These are phyloP conservation scores for Epinotia nisella DNA, from an alignment of 2,888 invertebrate genomes.

Conservation along the genomic window DNA sequence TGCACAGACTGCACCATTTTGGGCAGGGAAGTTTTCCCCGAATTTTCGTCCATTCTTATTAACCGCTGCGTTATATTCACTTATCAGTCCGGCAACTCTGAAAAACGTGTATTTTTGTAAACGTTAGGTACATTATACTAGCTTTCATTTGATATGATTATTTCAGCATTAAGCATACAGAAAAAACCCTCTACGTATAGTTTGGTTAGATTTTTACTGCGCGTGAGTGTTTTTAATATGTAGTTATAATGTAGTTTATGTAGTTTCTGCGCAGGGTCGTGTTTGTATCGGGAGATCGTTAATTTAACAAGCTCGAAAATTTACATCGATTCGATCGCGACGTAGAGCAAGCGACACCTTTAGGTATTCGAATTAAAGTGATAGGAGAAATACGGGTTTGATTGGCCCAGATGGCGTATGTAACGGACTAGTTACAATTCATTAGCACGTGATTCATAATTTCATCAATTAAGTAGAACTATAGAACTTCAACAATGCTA, in stretches of 20 bases:
- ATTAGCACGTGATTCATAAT: constrained; percentile 18
- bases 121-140: no score
- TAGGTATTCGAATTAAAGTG: constrained; percentile 31
- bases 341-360: constrained; percentile 36
- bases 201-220: background rate
- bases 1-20: no score
- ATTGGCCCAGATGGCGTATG: background rate
- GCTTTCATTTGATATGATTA: no score
- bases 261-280: background rate
- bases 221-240: background rate
- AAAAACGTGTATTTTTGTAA: no score
- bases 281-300: background rate
- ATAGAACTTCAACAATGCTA: constrained; percentile 11
- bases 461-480: constrained; percentile 6
- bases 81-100: no score
- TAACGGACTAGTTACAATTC: constrained; percentile 10
- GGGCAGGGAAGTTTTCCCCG: no score
- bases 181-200: background rate
- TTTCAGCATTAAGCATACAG: no score
- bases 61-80: no score
- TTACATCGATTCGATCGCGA: constrained; percentile 11
- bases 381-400: constrained; percentile 20
- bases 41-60: no score
- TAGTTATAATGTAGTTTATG: no score
- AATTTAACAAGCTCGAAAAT: constrained; percentile 2